These are phyloP conservation scores for Heliopora coerulea DNA, from an alignment of 92 coral and sea anemone species.

Conservation along the genomic window DNA sequence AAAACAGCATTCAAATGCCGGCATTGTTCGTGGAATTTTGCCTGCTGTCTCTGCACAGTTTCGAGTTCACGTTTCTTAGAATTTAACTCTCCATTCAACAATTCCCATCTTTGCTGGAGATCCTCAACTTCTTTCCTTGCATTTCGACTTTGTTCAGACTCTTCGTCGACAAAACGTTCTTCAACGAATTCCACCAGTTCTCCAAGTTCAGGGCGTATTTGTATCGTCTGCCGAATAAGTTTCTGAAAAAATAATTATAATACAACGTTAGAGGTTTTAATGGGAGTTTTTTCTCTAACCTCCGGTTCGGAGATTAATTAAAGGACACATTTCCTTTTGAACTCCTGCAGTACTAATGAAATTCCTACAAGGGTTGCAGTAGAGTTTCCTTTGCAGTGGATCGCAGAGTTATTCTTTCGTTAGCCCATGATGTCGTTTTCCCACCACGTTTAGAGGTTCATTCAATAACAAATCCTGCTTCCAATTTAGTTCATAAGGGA, in stretches of 20 bases:
- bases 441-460: too few species aligned
- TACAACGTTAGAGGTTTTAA: too few species aligned
- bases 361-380: too few species aligned
- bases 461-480: too few species aligned
- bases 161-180: conserved; percentile 23
- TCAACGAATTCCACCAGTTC: conserved; percentile 33
- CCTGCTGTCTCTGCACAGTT: conserved; percentile 31
- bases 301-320: too few species aligned
- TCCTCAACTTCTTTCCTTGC: conserved; percentile 63
- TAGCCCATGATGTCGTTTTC: too few species aligned
- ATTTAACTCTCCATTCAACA: conserved; percentile 47
- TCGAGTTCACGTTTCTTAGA: conserved; percentile 23
- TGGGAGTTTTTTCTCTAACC: too few species aligned
- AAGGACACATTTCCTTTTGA: too few species aligned
- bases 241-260: conserved; percentile 14
- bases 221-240: conserved; percentile 16
- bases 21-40: conserved; percentile 36
- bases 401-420: too few species aligned
- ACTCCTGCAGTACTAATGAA: too few species aligned
- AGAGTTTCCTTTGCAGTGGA: too few species aligned
- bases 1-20: conserved; percentile 46
- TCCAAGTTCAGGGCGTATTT: conserved; percentile 33
- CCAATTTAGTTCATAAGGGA: too few species aligned
- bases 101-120: conserved; percentile 60
- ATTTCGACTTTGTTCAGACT: conserved; percentile 25